A percentile compares a stretch with the other conserved stretches of the same genome.
These are phyloP conservation scores for Antrozous pallidus DNA, from an alignment of 2,797 vertebrate species.

Conservation along the genomic window DNA sequence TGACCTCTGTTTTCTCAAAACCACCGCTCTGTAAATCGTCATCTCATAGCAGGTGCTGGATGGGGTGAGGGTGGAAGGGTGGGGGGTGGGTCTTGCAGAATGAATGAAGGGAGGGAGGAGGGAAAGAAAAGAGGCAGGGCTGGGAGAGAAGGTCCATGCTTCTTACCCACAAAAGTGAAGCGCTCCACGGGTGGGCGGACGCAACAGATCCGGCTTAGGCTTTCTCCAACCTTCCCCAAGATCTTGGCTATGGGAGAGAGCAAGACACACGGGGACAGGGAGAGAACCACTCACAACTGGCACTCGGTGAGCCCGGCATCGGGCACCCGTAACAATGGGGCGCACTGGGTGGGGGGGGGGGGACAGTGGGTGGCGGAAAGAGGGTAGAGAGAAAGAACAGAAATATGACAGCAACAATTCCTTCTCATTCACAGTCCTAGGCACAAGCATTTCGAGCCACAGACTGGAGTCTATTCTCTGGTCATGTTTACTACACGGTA, in stretches of 20 bases:
- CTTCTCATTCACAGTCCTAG: not conserved
- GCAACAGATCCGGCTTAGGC: constrained; percentile 94
- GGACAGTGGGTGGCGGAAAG: not conserved
- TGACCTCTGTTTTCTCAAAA: not conserved
- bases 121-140: not conserved
- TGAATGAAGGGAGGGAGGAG: not conserved
- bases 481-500: not conserved
- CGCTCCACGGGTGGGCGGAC: constrained; percentile 93
- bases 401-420: not conserved
- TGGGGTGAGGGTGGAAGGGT: no score
- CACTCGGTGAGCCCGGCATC: not conserved
- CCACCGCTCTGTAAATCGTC: not conserved
- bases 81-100: not conserved
- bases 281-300: constrained; percentile 26
- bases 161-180: constrained; percentile 96
- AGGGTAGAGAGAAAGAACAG: constrained; percentile 34
- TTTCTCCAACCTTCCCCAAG: constrained; percentile 95
- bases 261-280: constrained; percentile 34
- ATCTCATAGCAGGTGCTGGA: not conserved
- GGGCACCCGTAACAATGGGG: not conserved
- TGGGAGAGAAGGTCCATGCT: not conserved
- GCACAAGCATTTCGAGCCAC: not conserved
- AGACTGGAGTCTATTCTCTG: not conserved
- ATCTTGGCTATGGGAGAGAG: constrained; percentile 88
- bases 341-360: not conserved